Evolutionary conservation across 2,797 vertebrate genomes (phyloP).

Genomic region (Coranthus polyacanthus): DNA sequence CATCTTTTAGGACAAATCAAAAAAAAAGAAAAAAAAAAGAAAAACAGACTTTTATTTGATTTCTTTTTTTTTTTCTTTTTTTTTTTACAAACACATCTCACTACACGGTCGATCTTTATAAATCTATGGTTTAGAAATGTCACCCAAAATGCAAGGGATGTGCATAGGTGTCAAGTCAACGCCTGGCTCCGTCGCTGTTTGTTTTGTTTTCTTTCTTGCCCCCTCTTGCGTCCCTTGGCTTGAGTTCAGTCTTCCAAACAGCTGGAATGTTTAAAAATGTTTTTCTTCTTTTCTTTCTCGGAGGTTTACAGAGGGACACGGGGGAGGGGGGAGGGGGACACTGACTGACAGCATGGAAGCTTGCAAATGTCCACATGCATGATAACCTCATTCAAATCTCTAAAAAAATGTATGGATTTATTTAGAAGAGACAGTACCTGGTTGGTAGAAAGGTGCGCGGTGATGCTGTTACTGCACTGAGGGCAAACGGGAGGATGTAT

Average conservation of each 20-base stretch:
- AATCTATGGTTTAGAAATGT: slow-evolving; percentile 94
- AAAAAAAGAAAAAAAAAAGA: slow-evolving; percentile 70
- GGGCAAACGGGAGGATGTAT: slow-evolving; percentile 4
- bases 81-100: slow-evolving; percentile 95
- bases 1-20: slow-evolving; percentile 87
- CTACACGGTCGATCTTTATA: slow-evolving; percentile 92
- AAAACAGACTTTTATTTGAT: slow-evolving; percentile 64
- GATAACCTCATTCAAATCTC: slow-evolving; percentile 93
- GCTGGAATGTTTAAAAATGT: slow-evolving; percentile 90
- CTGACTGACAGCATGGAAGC: slow-evolving; percentile 89
- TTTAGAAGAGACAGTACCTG: slow-evolving; percentile 97
- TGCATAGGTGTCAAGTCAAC: slow-evolving; percentile 89
- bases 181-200: slow-evolving; percentile 21
- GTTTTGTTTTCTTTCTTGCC: slow-evolving; percentile 78
- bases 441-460: slow-evolving; percentile 3
- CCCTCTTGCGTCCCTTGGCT: slow-evolving; percentile 87
- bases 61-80: slow-evolving; percentile 77
- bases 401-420: slow-evolving; percentile 92
- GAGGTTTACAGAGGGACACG: slow-evolving; percentile 61
- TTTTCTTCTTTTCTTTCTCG: slow-evolving; percentile 33
- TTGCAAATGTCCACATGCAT: slow-evolving; percentile 99
- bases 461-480: slow-evolving; percentile 13
- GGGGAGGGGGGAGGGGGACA: too few species aligned
- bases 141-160: slow-evolving; percentile 94
- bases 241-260: slow-evolving; percentile 86